Evolutionary conservation across 2,113 vertebrate genomes (phyloP).

Genomic region (Prionailurus viverrinus): DNA sequence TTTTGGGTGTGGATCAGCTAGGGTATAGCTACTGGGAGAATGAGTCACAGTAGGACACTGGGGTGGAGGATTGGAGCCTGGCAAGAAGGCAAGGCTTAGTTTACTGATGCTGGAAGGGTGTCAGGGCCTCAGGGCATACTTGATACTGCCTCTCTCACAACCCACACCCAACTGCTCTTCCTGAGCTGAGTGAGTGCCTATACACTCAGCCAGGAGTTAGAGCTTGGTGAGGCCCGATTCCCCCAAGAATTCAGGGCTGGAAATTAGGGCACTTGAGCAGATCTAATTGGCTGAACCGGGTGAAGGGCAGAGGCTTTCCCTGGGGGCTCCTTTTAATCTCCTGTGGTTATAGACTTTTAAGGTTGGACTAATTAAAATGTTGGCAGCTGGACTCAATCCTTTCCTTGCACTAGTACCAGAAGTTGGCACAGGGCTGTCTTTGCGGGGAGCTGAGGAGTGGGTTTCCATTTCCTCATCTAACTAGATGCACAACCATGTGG

Average conservation of each 20-base stretch:
- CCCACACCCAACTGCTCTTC: neutral
- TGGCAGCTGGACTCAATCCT: conserved; percentile 35
- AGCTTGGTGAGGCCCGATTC: conserved; percentile 55
- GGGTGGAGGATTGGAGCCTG: neutral
- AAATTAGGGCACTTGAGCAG: conserved; percentile 65
- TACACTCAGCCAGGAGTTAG: neutral
- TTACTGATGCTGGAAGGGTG: neutral
- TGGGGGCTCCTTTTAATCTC: conserved; percentile 57
- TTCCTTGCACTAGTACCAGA: neutral
- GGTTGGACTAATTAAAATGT: conserved; percentile 57
- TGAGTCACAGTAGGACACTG: neutral
- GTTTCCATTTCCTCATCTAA: conserved; percentile 35
- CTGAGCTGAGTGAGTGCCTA: conserved; percentile 10
- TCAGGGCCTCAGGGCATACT: conserved; percentile 30
- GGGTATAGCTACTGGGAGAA: neutral
- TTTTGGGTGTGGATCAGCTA: conserved; percentile 43
- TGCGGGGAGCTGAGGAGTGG: neutral
- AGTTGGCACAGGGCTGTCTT: conserved; percentile 31
- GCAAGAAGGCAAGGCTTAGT: neutral
- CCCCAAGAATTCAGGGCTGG: conserved; percentile 53
- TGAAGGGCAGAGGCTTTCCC: conserved; percentile 68
- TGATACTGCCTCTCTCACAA: neutral
- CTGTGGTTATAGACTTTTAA: conserved; percentile 62
- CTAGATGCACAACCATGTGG: neutral
- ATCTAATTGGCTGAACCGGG: conserved; percentile 61